Evolutionary conservation across 2,888 invertebrate genomes (phyloP), one percentile per base, ranked within the genome.

Genomic region (Gastrophysa polygoni): DNA sequence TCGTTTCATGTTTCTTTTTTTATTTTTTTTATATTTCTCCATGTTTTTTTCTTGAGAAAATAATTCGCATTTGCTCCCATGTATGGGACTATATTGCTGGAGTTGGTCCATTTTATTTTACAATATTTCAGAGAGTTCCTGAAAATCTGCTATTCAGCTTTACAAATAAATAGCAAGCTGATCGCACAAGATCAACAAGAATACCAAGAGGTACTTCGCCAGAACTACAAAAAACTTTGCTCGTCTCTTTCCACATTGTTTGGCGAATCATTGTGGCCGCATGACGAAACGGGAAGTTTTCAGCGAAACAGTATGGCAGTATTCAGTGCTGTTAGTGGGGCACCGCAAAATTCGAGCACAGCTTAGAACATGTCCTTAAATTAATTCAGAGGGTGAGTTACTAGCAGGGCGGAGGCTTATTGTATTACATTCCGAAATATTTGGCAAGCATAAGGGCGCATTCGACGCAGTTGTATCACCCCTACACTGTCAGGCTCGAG

Each of bases 151-250:
- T 92, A 93, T 75, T 90, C 92, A 4, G 97, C 96, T 0, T 82
- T 98, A 43, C 92, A 94, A 77, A 86, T 96, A 57, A 98, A 98
- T 82, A 91, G 91, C 44, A 91, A 91, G 72, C 87, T 97, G 68
- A 93, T 98, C 73, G 88, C 89, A 65, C 87, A 89, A 2, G 97
- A 97, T 81, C 97, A 97, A 80, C 88, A 90, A 54, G 92, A 96
- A 71, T 98, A 98, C 79, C 98, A 98, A 77, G 92, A 93, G 77
- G 92, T 92, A 5, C 82, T 97, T 32, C 89, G 92, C 71, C 86
- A 90, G 46, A 96, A 95, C 82, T 96, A 93, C 82, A 90, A 90
- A 76, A 94, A 95, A 74, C 84, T 96, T 55, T 93, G 93, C 73
- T 87, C 88, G 59, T 90, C 90, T 10, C 83, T 96, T 29, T 89